Evolutionary conservation across 2,113 vertebrate genomes (phyloP).

Genomic region (Merops nubicus): DNA sequence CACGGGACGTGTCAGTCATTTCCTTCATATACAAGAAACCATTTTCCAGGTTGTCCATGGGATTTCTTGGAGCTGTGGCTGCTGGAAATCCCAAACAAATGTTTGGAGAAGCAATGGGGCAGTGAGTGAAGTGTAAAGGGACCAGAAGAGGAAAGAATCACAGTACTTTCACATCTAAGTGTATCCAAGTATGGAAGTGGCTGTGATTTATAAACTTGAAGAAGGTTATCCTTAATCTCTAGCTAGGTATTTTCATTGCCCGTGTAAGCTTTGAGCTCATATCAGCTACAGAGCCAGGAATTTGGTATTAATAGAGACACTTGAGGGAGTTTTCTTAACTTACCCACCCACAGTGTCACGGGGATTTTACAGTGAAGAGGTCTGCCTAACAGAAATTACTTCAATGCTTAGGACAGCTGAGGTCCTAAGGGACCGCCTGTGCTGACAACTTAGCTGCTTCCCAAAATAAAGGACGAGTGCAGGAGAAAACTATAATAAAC

Average conservation of each 20-base stretch:
- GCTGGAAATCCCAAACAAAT: not conserved
- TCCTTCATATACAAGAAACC: not conserved
- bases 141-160: not conserved
- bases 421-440: not conserved
- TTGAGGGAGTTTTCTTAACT: conserved; percentile 43
- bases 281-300: not conserved
- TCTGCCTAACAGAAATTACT: not conserved
- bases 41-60: not conserved
- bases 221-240: conserved; percentile 51
- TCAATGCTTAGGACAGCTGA: not conserved
- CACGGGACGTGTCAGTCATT: not conserved
- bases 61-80: not conserved
- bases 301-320: conserved; percentile 38
- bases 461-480: not conserved
- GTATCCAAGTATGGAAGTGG: conserved; percentile 9
- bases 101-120: not conserved
- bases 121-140: not conserved
- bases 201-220: conserved; percentile 56
- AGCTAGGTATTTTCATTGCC: conserved; percentile 51
- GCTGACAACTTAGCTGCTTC: not conserved
- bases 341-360: not conserved
- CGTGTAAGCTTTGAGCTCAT: conserved; percentile 38
- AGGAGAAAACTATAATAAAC: not conserved
- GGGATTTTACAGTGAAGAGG: not conserved
- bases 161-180: conserved; percentile 1